A percentile compares a stretch with the other conserved stretches of the same genome.
Evolutionary conservation across 2,797 vertebrate species (phyloP).

Genomic region (Austrolebias charrua): DNA sequence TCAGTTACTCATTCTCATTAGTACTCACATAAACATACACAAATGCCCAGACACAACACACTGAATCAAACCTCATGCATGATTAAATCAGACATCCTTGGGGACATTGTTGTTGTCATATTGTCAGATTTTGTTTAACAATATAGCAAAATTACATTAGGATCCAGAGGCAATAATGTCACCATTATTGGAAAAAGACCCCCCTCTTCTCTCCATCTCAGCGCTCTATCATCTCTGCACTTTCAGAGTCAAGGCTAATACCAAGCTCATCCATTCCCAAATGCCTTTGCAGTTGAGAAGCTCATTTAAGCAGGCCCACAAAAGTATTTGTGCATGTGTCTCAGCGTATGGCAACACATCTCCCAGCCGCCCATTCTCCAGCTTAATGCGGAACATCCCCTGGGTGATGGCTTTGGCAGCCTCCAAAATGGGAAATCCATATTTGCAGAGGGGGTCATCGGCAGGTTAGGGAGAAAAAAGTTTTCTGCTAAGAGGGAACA

Average conservation of each 20-base stretch:
- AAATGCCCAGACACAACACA: conserved; percentile 36
- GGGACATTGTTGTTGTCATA: conserved; percentile 78
- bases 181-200: conserved; percentile 75
- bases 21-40: conserved; percentile 48
- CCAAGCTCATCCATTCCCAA: conserved; percentile 82
- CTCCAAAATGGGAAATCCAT: conserved; percentile 84
- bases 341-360: conserved; percentile 79
- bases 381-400: conserved; percentile 86
- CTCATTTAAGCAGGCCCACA: conserved; percentile 84
- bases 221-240: conserved; percentile 76
- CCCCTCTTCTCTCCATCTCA: conserved; percentile 53
- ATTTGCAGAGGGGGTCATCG: conserved; percentile 81
- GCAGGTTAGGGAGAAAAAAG: conserved; percentile 75
- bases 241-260: conserved; percentile 80
- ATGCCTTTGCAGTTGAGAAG: conserved; percentile 79
- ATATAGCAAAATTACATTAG: conserved; percentile 81
- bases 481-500: conserved; percentile 72
- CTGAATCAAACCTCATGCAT: conserved; percentile 67
- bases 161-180: conserved; percentile 79
- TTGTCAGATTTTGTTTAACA: conserved; percentile 81
- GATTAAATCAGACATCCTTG: conserved; percentile 72
- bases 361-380: conserved; percentile 79
- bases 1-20: conserved; percentile 41
- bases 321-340: conserved; percentile 84
- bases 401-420: conserved; percentile 84